Base-by-base conservation (phyloP, 2,113 vertebrate species). In the Menidia beryllina region DNA sequence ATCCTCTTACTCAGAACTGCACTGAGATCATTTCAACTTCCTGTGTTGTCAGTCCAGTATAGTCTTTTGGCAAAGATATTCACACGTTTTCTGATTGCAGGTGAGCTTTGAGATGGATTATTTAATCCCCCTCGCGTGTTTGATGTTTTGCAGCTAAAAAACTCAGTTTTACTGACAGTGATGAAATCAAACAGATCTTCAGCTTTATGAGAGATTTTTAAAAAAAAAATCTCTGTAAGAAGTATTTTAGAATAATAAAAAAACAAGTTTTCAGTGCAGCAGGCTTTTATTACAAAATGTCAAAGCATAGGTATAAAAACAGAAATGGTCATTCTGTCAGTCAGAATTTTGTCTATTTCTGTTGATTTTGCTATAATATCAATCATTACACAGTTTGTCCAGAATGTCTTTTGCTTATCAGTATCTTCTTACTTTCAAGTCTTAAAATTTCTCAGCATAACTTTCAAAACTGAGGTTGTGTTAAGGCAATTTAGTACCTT, bases 401-500 rank as follows among this genome's bases (percentile, higher is more conserved):
- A 67, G 70, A 20, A 48, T 27, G 34, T 13, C 7, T 10, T 34
- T 34, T 34, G 2, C 30, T 19, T 5, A 6, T 50, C 30, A 0
- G 38, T 9, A 57, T 56, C 20, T 61, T 20, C 23, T 57, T 47
- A 50, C 24, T 55, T 79, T 89, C 66, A 86, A 85, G 79, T 82
- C 65, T 74, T 73, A 63, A 52, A 69, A 56, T 54, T 53, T 63
- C 49, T 63, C 73, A 75, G 78, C 38, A 8, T 49, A 36, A 25
- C 47, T 34, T 24, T 72, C 23, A 67, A 59, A 53, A 41, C 58
- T 73, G 47, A 75, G 79, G 74, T 83, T 71, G 60, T 61, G 24
- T 77, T 90, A 93, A 93, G 91, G 92, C 91, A 91, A 82, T 63
- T 81, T 71, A 67, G 79, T 77, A 85, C 75, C 70, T 68, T 64